Evolutionary conservation across 2,888 invertebrate species (phyloP).

Genomic region (Odiellus spinosus): DNA sequence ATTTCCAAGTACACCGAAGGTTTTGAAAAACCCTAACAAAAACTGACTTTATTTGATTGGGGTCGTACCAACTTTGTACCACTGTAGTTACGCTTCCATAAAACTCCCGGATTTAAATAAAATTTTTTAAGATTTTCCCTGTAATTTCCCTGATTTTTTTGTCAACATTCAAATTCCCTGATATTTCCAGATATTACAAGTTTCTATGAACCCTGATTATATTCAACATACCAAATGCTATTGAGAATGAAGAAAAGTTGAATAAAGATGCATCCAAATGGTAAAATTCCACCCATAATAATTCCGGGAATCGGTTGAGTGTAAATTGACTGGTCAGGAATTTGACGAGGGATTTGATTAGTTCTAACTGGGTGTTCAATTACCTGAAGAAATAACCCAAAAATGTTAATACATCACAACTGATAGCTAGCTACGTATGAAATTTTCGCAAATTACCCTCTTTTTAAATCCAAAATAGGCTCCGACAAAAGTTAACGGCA

Average conservation of each 20-base stretch:
- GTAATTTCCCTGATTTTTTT: too few species aligned
- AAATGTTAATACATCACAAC: neutral
- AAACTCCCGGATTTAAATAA: too few species aligned
- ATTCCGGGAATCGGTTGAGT: constrained; percentile 83
- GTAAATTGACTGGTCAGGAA: constrained; percentile 96
- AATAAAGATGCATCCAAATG: constrained; percentile 96
- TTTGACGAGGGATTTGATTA: constrained; percentile 95
- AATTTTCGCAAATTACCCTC: constrained; percentile 44
- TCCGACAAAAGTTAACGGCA: constrained; percentile 92
- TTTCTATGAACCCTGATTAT: too few species aligned
- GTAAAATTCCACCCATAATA: constrained; percentile 94
- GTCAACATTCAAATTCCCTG: too few species aligned
- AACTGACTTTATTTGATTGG: too few species aligned
- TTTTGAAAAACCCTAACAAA: too few species aligned
- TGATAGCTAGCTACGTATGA: neutral
- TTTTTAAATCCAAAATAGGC: constrained; percentile 97
- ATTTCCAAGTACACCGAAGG: too few species aligned
- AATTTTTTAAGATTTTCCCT: too few species aligned
- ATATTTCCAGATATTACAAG: too few species aligned
- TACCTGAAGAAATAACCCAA: constrained; percentile 43
- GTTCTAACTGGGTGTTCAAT: constrained; percentile 95
- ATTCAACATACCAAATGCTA: constrained; percentile 73
- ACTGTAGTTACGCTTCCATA: too few species aligned
- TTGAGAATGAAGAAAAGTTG: constrained; percentile 98
- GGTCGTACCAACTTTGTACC: too few species aligned